Evolutionary conservation across 2,797 vertebrate genomes (phyloP).

Genomic region (Myotis myotis): DNA sequence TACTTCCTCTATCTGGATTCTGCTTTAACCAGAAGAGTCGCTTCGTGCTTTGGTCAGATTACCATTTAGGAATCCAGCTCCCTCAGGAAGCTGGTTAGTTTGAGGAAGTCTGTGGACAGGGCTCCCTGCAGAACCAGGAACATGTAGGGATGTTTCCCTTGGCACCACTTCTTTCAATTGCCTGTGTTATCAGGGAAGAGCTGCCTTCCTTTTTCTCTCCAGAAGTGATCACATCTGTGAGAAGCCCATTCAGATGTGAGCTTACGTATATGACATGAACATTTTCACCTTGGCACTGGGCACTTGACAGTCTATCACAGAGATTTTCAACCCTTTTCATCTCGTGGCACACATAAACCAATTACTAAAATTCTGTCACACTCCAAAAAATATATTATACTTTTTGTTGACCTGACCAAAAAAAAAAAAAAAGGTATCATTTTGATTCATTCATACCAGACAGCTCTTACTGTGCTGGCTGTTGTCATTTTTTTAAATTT

Average conservation of each 20-base stretch:
- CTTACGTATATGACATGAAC: not conserved
- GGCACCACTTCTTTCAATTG: slow-evolving; percentile 24
- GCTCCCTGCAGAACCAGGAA: not conserved
- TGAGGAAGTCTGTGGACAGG: not conserved
- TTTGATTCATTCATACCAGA: not conserved
- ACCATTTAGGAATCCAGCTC: not conserved
- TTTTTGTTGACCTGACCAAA: not conserved
- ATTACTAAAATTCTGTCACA: not conserved
- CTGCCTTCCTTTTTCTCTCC: slow-evolving; percentile 36
- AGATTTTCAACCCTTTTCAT: not conserved
- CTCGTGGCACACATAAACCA: not conserved
- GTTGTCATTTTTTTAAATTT: not conserved
- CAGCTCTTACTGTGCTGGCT: not conserved
- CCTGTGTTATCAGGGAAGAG: not conserved
- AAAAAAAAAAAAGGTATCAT: not conserved
- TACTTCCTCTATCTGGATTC: slow-evolving; percentile 54
- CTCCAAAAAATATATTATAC: not conserved
- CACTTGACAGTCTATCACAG: not conserved
- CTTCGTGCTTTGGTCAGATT: not conserved
- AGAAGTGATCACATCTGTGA: not conserved
- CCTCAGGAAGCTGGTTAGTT: not conserved
- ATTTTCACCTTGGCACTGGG: not conserved
- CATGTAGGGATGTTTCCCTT: not conserved
- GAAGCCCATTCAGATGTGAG: not conserved
- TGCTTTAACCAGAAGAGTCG: not conserved